Evolutionary conservation across 2,888 invertebrate species (phyloP).

Genomic region (Acronicta psi): DNA sequence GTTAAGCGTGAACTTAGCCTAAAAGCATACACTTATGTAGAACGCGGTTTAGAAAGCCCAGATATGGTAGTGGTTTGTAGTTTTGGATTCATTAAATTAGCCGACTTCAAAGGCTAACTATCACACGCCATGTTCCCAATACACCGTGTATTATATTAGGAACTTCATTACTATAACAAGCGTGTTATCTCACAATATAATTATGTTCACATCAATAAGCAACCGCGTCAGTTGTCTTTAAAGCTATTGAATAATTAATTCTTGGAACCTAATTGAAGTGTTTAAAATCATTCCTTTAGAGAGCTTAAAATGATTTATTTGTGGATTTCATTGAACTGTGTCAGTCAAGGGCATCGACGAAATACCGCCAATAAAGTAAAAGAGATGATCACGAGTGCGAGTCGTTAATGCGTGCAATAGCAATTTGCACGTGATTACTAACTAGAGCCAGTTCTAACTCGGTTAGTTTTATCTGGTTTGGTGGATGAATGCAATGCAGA

Average conservation of each 20-base stretch:
- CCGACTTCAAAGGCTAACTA: neutral
- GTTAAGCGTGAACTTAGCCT: too few species aligned
- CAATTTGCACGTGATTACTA: constrained; percentile 70
- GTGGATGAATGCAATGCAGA: constrained; percentile 10
- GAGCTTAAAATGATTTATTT: neutral
- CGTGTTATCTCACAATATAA: neutral
- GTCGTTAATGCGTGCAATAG: constrained; percentile 66
- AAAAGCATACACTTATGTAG: too few species aligned
- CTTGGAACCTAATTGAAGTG: neutral
- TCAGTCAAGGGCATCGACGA: constrained; percentile 13
- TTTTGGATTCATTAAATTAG: constrained; percentile 8
- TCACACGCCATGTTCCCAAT: neutral
- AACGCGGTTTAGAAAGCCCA: too few species aligned
- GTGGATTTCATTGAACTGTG: constrained; percentile 14
- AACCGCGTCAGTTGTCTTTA: neutral
- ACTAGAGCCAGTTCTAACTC: constrained; percentile 64
- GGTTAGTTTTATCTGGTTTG: constrained; percentile 28
- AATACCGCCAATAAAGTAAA: constrained; percentile 25
- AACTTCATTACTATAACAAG: neutral
- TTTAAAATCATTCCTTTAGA: neutral
- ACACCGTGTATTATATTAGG: neutral
- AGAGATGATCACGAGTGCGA: constrained; percentile 56
- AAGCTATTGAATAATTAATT: neutral
- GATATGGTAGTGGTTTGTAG: too few species aligned
- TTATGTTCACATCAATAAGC: neutral